A percentile compares a stretch with the other conserved stretches of the same genome.
These are phyloP conservation scores for Leguminivora glycinivorella DNA, from an alignment of 1,140 invertebrate species.

Conservation along the genomic window DNA sequence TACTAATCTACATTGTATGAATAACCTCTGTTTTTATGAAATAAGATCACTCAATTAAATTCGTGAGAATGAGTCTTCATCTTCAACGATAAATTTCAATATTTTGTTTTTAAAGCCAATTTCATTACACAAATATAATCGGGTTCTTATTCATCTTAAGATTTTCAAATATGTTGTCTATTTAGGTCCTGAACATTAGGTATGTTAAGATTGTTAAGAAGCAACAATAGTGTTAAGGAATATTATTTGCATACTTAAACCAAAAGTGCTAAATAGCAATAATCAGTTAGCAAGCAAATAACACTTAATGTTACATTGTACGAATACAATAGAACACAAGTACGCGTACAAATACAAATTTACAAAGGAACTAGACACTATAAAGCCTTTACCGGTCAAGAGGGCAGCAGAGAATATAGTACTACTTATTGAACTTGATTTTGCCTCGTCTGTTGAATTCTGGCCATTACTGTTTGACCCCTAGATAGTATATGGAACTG, in stretches of 20 bases:
- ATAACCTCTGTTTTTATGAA: too few species aligned
- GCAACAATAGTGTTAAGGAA: neutral
- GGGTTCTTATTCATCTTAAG: too few species aligned
- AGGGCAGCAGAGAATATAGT: neutral
- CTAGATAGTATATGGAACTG: too few species aligned
- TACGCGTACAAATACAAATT: too few species aligned
- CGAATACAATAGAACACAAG: neutral
- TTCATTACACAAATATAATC: too few species aligned
- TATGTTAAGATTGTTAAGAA: too few species aligned
- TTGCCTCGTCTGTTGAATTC: neutral
- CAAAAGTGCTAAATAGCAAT: conserved; percentile 7
- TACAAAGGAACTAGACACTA: neutral
- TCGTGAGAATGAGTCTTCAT: too few species aligned
- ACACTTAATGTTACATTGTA: neutral
- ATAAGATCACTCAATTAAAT: too few species aligned
- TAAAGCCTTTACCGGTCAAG: neutral
- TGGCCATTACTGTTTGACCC: neutral
- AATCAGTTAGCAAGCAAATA: neutral
- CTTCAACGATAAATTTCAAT: too few species aligned
- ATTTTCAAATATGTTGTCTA: neutral
- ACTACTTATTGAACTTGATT: neutral
- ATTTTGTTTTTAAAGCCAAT: too few species aligned
- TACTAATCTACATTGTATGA: too few species aligned
- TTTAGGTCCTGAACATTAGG: neutral
- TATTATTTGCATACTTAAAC: neutral